These are phyloP conservation scores for Mormyrus proboscirostris DNA, from an alignment of 2,797 vertebrate species.

Conservation along the genomic window DNA sequence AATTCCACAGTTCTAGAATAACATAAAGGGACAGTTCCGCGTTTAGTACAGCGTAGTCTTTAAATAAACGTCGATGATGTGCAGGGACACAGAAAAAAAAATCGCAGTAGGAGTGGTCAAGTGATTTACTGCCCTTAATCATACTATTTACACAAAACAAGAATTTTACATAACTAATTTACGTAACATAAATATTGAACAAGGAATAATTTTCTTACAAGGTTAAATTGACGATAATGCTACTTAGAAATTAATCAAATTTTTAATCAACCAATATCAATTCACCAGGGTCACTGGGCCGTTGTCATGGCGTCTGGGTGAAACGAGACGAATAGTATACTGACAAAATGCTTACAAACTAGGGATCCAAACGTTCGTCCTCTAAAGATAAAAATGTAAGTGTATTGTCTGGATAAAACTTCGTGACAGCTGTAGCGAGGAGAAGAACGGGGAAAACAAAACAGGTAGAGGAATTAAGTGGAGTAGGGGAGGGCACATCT, in stretches of 20 bases:
- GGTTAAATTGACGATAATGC: background rate
- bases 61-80: background rate
- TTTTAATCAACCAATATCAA: background rate
- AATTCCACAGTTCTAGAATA: background rate
- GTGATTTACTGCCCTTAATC: background rate
- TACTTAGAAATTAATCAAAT: background rate
- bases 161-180: background rate
- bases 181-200: background rate
- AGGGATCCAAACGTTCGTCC: background rate
- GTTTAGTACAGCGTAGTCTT: background rate
- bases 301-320: background rate
- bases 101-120: background rate
- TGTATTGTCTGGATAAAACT: conserved; percentile 11
- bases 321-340: background rate
- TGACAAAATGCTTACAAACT: background rate
- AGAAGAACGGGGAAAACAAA: conserved; percentile 24
- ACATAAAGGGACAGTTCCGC: background rate
- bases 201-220: background rate
- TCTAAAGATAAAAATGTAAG: background rate
- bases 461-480: background rate
- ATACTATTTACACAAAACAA: conserved; percentile 1
- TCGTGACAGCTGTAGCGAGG: conserved; percentile 16
- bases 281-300: background rate
- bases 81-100: background rate
- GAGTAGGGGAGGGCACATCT: conserved; percentile 14